Evolutionary conservation across 2,888 invertebrate genomes (phyloP).

Genomic region (Minunthozetes semirufus): DNA sequence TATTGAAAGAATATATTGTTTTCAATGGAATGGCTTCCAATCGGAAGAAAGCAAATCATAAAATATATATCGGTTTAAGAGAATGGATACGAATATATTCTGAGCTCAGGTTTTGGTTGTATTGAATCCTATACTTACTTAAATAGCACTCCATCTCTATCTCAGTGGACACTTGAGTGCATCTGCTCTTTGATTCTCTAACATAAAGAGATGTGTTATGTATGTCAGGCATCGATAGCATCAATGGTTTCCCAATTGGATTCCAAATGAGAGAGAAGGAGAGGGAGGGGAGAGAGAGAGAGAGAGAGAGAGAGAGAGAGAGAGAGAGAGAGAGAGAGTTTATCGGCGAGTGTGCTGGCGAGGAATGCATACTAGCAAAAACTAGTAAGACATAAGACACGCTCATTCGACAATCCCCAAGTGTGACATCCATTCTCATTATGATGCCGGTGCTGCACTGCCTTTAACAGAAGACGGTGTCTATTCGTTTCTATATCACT

Average conservation of each 20-base stretch:
- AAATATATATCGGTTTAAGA: too few species aligned
- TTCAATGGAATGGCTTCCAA: too few species aligned
- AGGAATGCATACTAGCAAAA: not conserved
- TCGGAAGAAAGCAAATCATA: too few species aligned
- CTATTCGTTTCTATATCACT: not conserved
- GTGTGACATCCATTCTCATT: conserved; percentile 25
- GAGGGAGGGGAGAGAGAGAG: not conserved
- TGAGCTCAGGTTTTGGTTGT: not conserved
- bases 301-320: conserved; percentile 30
- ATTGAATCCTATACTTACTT: not conserved
- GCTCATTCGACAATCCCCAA: conserved; percentile 14
- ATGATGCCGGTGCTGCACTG: not conserved
- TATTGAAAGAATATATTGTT: too few species aligned
- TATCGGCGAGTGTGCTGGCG: too few species aligned
- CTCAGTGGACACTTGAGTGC: conserved; percentile 27
- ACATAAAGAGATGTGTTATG: conserved; percentile 12
- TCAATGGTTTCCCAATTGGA: conserved; percentile 28
- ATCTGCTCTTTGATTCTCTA: conserved; percentile 18
- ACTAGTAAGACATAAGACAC: conserved; percentile 25
- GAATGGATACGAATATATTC: not conserved
- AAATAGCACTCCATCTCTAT: conserved; percentile 7
- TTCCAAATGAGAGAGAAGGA: not conserved
- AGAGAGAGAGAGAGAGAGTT: conserved; percentile 25
- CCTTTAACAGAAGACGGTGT: not conserved
- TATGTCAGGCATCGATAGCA: conserved; percentile 16